Percentiles rank a stretch among this genome's conserved stretches.
Evolutionary conservation across 2,113 vertebrate species (phyloP).

Genomic region (Cygnus atratus): DNA sequence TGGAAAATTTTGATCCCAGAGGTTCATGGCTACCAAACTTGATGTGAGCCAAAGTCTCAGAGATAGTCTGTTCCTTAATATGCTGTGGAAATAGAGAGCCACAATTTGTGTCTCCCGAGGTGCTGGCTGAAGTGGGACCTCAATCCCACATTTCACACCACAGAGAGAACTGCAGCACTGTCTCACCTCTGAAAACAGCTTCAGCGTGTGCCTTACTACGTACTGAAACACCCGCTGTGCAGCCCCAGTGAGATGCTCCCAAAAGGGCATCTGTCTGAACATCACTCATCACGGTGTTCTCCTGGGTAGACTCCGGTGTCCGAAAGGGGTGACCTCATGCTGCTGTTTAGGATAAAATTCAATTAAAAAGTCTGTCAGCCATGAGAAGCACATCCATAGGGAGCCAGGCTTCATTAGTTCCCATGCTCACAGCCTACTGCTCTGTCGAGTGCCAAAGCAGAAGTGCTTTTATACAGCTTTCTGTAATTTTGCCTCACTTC

Average conservation of each 20-base stretch:
- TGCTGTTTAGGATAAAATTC: conserved; percentile 27
- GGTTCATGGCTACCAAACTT: neutral
- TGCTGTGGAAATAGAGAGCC: neutral
- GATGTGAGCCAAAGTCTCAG: neutral
- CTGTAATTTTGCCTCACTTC: neutral
- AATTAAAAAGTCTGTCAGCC: neutral
- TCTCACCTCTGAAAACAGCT: neutral
- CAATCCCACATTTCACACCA: neutral
- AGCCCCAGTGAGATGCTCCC: neutral
- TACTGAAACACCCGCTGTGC: fast-evolving
- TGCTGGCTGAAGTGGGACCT: neutral
- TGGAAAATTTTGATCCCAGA: neutral
- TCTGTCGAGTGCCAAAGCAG: neutral
- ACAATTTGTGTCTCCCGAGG: fast-evolving
- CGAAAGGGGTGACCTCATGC: neutral
- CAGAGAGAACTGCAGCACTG: neutral
- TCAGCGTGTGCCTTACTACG: neutral
- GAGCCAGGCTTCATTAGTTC: neutral
- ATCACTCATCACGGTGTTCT: neutral
- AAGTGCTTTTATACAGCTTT: neutral
- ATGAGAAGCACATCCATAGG: neutral
- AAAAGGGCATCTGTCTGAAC: neutral
- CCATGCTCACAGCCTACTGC: neutral
- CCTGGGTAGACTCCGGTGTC: neutral
- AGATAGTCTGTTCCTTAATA: neutral